Conservation (phyloP, 92 coral and sea anemone genomes). For the Porites evermanni region DNA sequence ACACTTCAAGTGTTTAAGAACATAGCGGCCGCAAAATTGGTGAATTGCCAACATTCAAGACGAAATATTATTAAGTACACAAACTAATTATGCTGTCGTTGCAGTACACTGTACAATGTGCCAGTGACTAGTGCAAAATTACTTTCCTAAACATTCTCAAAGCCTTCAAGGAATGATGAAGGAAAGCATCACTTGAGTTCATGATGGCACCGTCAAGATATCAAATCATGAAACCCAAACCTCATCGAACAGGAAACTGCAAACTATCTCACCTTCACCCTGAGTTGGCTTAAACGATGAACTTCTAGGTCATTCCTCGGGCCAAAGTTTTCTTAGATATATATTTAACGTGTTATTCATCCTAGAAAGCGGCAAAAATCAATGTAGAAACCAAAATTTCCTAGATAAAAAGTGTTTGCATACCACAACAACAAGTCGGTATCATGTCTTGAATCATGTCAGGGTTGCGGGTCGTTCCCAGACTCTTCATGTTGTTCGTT, state of each 20-base stretch:
- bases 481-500: background rate
- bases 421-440: conserved; percentile 1
- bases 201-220: background rate
- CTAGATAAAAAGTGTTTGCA: background rate
- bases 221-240: background rate
- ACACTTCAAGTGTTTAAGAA: too few relatives aligned
- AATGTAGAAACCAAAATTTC: background rate
- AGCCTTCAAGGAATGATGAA: too few relatives aligned
- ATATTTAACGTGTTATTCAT: background rate
- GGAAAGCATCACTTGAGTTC: background rate
- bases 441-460: background rate
- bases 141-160: too few relatives aligned
- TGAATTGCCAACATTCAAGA: too few relatives aligned
- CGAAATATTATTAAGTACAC: too few relatives aligned
- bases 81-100: too few relatives aligned
- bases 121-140: too few relatives aligned
- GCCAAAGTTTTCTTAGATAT: background rate
- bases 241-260: background rate
- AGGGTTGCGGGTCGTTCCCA: background rate
- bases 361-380: background rate
- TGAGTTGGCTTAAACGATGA: background rate
- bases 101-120: too few relatives aligned
- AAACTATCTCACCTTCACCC: background rate
- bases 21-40: too few relatives aligned
- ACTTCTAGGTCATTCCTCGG: background rate